Base-by-base conservation (phyloP, 2,113 vertebrate genomes). In the Dipodomys spectabilis region DNA sequence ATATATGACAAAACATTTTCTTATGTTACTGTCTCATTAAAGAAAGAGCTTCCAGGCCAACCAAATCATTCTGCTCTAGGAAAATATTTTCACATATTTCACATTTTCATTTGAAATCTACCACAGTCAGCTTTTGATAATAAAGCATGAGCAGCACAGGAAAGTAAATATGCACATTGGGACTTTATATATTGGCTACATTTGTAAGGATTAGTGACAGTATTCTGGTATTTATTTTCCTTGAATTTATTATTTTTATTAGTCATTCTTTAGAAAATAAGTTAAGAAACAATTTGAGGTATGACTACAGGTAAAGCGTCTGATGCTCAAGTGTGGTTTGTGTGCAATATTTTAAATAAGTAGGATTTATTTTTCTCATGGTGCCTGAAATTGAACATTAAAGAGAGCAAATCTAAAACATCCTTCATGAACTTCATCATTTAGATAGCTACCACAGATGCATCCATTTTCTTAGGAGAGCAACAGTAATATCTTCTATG, bases 11-110 rank as follows among this genome's bases (percentile, higher is more conserved):
- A 94, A 96, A 88, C 5, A 53, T 72, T 96, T 95, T 96, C 94
- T 95, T 92, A 87, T 72, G 75, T 96, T 95, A 90, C 90, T 92
- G 44, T 91, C 60, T 96, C 92, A 92, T 86, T 94, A 96, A 87
- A 97, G 72, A 23, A 35, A 92, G 68, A 88, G 74, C 68, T 92
- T 93, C 86, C 86, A 90, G 91, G 57, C 68, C 91, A 95, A 83
- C 27, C 88, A 0, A 1, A 81, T 93, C 77, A 74, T 64, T 97
- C 88, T 95, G 53, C 94, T 95, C 80, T 75, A 78, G 68, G 62
- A 88, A 92, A 92, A 94, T 67, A 85, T 81, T 92, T 84, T 90
- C 72, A 95, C 72, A 93, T 91, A 89, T 88, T 96, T 94, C 86
- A 95, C 81, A 88, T 80, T 86, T 77, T 88, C 67, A 84, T 85